These are phyloP conservation scores for Struthidea cinerea DNA, from an alignment of 2,113 vertebrate genomes.

Conservation along the genomic window DNA sequence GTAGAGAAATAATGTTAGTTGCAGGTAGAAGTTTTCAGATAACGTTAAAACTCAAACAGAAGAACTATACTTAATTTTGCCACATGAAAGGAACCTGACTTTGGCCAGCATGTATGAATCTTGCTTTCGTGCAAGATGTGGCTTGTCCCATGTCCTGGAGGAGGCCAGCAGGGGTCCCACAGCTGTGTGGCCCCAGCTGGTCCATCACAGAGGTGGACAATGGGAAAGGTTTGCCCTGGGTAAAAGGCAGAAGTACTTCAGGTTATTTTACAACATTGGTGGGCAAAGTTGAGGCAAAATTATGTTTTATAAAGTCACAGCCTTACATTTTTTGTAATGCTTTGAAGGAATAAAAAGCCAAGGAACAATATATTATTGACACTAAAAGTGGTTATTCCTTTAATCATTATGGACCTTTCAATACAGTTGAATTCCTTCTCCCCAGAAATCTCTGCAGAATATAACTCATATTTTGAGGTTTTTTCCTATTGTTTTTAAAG, in stretches of 20 bases:
- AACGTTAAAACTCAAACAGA: background rate
- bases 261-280: background rate
- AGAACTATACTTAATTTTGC: background rate
- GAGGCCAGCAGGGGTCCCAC: background rate
- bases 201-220: background rate
- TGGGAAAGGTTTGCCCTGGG: background rate
- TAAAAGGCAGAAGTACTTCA: background rate
- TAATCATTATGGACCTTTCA: background rate
- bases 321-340: constrained; percentile 39
- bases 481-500: constrained; percentile 11
- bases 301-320: background rate
- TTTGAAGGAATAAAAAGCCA: constrained; percentile 54
- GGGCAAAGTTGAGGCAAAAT: constrained; percentile 14
- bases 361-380: background rate
- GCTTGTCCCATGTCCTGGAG: background rate
- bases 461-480: background rate
- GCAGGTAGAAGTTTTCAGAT: background rate
- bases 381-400: constrained; percentile 34
- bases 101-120: background rate
- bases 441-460: background rate
- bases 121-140: background rate
- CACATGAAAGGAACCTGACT: background rate
- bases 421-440: background rate
- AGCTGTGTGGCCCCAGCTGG: background rate
- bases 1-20: background rate